Evolutionary conservation across 2,888 invertebrate species (phyloP).

Genomic region (Noctua fimbriata): DNA sequence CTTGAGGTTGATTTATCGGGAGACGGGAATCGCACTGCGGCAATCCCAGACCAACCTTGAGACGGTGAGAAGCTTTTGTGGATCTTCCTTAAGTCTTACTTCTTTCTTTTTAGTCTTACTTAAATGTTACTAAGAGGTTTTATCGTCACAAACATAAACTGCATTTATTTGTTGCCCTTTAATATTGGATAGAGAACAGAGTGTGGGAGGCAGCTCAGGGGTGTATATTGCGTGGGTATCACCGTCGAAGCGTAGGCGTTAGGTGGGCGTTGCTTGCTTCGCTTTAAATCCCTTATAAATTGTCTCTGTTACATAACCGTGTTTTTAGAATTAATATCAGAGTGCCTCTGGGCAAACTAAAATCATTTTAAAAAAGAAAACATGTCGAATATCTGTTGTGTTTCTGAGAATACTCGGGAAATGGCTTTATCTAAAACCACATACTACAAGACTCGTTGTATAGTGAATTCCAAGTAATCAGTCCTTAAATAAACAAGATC

Average conservation of each 20-base stretch:
- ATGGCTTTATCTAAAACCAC: background rate
- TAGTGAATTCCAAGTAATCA: background rate
- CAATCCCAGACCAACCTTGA: slow-evolving; percentile 75
- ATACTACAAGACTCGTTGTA: background rate
- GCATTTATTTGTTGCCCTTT: slow-evolving; percentile 19
- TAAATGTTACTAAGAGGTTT: background rate
- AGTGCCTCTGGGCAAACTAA: slow-evolving; percentile 8
- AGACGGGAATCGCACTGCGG: slow-evolving; percentile 82
- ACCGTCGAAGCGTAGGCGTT: slow-evolving; percentile 63
- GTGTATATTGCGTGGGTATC: slow-evolving; percentile 57
- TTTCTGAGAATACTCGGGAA: background rate
- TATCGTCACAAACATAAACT: background rate
- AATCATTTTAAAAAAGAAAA: background rate
- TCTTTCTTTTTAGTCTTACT: background rate
- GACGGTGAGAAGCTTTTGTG: slow-evolving; percentile 39
- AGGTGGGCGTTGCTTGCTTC: slow-evolving; percentile 64
- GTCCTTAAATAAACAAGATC: background rate
- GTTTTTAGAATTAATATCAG: background rate
- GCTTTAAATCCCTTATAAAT: slow-evolving; percentile 61
- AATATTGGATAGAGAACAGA: slow-evolving; percentile 19
- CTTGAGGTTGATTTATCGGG: slow-evolving; percentile 79
- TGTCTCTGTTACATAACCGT: slow-evolving; percentile 34
- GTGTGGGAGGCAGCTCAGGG: slow-evolving; percentile 46
- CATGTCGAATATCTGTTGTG: background rate
- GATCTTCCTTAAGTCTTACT: slow-evolving; percentile 35